Evolutionary conservation across 2,113 vertebrate species (phyloP).

Genomic region (Symphodus melops): DNA sequence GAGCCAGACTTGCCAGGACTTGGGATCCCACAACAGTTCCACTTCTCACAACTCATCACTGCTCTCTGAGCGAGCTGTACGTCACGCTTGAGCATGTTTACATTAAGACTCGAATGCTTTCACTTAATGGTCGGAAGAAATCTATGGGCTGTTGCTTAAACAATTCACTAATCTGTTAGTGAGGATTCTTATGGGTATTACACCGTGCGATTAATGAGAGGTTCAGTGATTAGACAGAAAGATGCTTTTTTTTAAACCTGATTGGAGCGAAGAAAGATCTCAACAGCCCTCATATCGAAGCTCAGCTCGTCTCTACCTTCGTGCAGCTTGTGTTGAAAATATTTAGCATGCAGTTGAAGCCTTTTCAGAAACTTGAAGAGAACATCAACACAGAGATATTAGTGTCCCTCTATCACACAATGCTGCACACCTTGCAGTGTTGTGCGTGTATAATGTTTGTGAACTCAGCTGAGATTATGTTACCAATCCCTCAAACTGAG

Average conservation of each 20-base stretch:
- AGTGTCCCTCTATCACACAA: slow-evolving; percentile 9
- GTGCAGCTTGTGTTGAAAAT: slow-evolving; percentile 3
- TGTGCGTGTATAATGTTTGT: slow-evolving; percentile 25
- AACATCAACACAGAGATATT: slow-evolving; percentile 11
- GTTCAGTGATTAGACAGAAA: slow-evolving; percentile 23
- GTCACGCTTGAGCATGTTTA: slow-evolving; percentile 44
- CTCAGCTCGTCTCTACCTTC: slow-evolving; percentile 24
- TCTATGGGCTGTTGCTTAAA: slow-evolving; percentile 4
- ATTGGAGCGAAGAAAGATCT: slow-evolving; percentile 1
- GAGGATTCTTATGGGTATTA: slow-evolving; percentile 4
- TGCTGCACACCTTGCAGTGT: slow-evolving; percentile 8
- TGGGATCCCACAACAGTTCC: slow-evolving; percentile 71
- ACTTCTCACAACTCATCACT: slow-evolving; percentile 40
- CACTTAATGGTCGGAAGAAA: slow-evolving; percentile 10
- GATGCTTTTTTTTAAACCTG: background rate
- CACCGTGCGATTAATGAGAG: slow-evolving; percentile 10
- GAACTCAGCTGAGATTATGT: slow-evolving; percentile 39
- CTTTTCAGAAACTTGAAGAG: slow-evolving; percentile 31
- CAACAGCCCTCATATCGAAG: background rate
- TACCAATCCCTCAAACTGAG: slow-evolving; percentile 31
- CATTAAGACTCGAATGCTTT: slow-evolving; percentile 21
- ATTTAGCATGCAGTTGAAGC: slow-evolving; percentile 8
- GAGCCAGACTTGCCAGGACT: slow-evolving; percentile 85
- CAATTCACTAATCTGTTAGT: slow-evolving; percentile 14
- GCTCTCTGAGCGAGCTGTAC: slow-evolving; percentile 62